phyloP scores from a whole-genome alignment of 2,797 vertebrate species.

The Tauraco hartlaubi region DNA sequence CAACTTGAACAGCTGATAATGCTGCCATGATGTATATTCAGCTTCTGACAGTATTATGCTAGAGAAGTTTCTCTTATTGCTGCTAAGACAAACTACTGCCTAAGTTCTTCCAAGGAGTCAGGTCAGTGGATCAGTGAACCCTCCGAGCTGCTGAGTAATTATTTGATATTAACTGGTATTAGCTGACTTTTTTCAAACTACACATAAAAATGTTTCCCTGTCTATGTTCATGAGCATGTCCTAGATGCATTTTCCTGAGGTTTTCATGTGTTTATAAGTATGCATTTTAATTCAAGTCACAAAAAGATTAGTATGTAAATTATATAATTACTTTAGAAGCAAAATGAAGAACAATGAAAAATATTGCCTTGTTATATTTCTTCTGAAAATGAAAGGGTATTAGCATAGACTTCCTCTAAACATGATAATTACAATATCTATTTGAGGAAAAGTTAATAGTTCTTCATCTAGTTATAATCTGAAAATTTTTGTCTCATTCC shows the following conservation, averaged over 20 bases:
- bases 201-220: background rate
- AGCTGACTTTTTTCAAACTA: background rate
- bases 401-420: slow-evolving; percentile 23
- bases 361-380: background rate
- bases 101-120: background rate
- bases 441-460: slow-evolving; percentile 18
- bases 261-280: background rate
- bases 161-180: background rate
- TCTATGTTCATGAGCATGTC: background rate
- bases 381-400: background rate
- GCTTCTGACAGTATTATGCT: background rate
- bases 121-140: background rate
- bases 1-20: background rate
- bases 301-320: slow-evolving; percentile 44
- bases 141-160: background rate
- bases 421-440: background rate
- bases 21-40: background rate
- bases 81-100: background rate
- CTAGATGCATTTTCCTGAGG: background rate
- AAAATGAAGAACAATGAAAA: slow-evolving; percentile 41
- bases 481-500: background rate
- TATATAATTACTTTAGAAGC: background rate
- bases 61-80: background rate
- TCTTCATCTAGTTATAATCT: background rate
- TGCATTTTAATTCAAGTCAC: slow-evolving; percentile 39